Conservation (phyloP, 2,113 vertebrate genomes). For the Athene cunicularia region DNA sequence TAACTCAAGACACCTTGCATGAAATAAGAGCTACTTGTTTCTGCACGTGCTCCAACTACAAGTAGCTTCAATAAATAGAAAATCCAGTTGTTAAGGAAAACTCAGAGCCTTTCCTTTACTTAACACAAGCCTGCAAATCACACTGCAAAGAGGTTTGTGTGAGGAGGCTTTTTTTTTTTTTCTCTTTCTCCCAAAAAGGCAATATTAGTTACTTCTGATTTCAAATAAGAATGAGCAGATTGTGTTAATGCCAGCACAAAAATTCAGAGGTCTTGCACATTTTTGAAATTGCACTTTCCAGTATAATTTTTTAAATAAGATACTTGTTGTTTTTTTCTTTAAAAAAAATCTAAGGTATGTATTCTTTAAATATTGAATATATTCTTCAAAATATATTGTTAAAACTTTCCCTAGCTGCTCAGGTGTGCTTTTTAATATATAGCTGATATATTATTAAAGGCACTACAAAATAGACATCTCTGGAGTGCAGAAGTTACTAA, state of each 20-base stretch:
- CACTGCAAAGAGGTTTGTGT: neutral
- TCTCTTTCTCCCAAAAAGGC: neutral
- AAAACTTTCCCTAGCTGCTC: constrained; percentile 78
- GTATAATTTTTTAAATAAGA: constrained; percentile 81
- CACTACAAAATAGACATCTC: constrained; percentile 84
- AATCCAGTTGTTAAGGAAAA: constrained; percentile 60
- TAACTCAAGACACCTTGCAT: constrained; percentile 40
- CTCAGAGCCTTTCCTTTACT: neutral
- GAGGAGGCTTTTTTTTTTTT: neutral
- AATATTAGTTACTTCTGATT: constrained; percentile 4
- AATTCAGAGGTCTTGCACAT: constrained; percentile 73
- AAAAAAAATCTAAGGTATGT: constrained; percentile 54
- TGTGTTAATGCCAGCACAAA: constrained; percentile 64
- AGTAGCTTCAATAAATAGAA: constrained; percentile 56
- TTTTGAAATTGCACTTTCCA: constrained; percentile 83
- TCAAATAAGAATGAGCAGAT: neutral
- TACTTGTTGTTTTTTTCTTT: constrained; percentile 67
- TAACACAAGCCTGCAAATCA: constrained; percentile 11
- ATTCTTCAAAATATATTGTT: constrained; percentile 77
- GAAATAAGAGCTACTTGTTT: constrained; percentile 20
- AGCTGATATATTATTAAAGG: constrained; percentile 81
- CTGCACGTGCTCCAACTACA: neutral
- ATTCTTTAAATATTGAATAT: constrained; percentile 81
- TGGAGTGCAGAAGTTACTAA: constrained; percentile 84
- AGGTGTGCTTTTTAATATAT: constrained; percentile 77